These are phyloP conservation scores for Mormyrus iriodes DNA, from an alignment of 2,113 vertebrate genomes.

Conservation along the genomic window DNA sequence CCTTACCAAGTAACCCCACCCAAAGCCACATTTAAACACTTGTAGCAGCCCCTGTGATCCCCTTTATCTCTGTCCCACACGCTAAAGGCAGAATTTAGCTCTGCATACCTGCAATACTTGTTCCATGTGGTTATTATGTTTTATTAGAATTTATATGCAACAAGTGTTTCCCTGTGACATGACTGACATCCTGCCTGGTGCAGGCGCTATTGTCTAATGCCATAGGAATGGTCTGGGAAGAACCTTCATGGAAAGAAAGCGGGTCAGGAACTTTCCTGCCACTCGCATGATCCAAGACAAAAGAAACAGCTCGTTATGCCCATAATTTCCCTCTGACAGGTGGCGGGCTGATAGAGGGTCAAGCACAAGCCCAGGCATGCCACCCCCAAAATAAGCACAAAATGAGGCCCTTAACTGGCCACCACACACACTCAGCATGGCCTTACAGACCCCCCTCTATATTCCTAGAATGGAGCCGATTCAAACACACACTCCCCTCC, in stretches of 20 bases:
- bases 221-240: conserved; percentile 12
- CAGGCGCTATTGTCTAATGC: conserved; percentile 11
- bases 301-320: background rate
- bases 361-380: background rate
- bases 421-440: background rate
- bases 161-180: conserved; percentile 18
- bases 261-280: background rate
- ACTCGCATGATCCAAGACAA: background rate
- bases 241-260: conserved; percentile 7
- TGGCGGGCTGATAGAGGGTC: background rate
- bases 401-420: background rate
- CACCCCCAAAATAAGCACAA: background rate
- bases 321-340: background rate
- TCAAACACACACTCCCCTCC: background rate
- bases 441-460: background rate
- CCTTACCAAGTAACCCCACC: background rate
- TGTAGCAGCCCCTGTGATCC: background rate
- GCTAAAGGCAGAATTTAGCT: background rate
- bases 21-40: background rate
- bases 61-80: conserved; percentile 3
- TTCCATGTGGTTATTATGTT: conserved; percentile 16
- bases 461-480: background rate
- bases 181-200: conserved; percentile 4
- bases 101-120: conserved; percentile 16
- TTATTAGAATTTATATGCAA: conserved; percentile 18